These are phyloP conservation scores for Zelostemma sp. DNA, from an alignment of 1,140 invertebrate species.

Conservation along the genomic window DNA sequence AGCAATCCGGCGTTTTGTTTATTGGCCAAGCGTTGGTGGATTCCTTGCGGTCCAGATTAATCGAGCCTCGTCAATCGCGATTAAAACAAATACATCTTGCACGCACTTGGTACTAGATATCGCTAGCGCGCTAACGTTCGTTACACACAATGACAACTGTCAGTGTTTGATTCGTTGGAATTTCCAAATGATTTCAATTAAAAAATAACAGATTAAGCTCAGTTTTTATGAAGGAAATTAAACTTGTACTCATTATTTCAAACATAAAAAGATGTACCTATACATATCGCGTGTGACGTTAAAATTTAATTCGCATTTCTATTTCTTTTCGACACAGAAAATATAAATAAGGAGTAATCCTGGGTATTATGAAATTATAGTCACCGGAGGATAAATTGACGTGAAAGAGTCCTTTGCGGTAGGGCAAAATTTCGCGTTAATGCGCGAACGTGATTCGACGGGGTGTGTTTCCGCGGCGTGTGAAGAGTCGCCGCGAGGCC, in stretches of 20 bases:
- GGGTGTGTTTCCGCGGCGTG: conserved; percentile 15
- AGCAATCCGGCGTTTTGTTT: conserved; percentile 59
- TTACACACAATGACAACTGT: conserved; percentile 27
- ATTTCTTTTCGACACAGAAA: too few relatives aligned
- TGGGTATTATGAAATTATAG: conserved; percentile 15
- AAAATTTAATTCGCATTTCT: too few relatives aligned
- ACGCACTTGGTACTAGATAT: conserved; percentile 20
- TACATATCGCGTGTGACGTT: too few relatives aligned
- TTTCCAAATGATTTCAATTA: too few relatives aligned
- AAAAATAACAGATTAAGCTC: too few relatives aligned
- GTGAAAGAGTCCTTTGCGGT: conserved; percentile 15
- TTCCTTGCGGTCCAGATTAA: conserved; percentile 57
- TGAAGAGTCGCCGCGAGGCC: conserved; percentile 17
- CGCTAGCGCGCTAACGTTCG: conserved; percentile 4
- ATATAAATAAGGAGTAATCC: too few relatives aligned
- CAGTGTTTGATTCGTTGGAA: conserved; percentile 29
- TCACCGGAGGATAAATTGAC: conserved; percentile 36
- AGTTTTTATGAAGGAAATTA: neutral
- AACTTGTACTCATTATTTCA: neutral
- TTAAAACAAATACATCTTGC: conserved; percentile 48
- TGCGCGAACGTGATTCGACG: conserved; percentile 25
- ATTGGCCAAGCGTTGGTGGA: conserved; percentile 58
- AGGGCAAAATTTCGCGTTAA: conserved; percentile 31
- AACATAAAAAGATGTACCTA: too few relatives aligned
- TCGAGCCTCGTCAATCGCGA: conserved; percentile 54